These are phyloP conservation scores for Coturnix japonica DNA, from an alignment of 2,113 vertebrate genomes.

Conservation along the genomic window DNA sequence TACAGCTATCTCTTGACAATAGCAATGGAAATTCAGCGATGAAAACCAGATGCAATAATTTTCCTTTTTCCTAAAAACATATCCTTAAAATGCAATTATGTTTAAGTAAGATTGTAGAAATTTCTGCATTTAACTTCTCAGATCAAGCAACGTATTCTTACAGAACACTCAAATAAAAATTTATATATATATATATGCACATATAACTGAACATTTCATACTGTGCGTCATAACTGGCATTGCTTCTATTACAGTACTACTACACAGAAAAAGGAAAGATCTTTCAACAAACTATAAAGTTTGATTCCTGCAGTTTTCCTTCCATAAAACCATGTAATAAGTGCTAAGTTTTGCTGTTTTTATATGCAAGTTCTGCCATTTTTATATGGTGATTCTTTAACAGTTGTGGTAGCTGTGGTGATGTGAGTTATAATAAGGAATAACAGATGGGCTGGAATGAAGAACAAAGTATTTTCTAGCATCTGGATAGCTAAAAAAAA, in stretches of 20 bases:
- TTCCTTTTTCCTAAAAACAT: background rate
- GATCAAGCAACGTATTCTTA: background rate
- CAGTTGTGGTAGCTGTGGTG: conserved; percentile 36
- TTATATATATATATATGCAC: background rate
- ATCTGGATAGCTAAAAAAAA: conserved; percentile 28
- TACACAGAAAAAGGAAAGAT: conserved; percentile 22
- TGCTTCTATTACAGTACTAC: conserved; percentile 11
- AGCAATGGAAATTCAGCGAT: background rate
- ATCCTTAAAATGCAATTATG: background rate
- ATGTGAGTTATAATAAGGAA: conserved; percentile 50
- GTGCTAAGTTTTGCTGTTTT: conserved; percentile 41
- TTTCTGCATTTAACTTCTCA: conserved; percentile 13
- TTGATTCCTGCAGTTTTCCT: conserved; percentile 59
- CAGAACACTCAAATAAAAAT: conserved; percentile 30
- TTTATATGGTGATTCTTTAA: conserved; percentile 50
- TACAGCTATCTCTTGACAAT: background rate
- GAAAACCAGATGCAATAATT: background rate
- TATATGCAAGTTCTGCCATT: conserved; percentile 45
- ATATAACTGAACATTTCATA: background rate
- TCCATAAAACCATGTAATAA: conserved; percentile 41
- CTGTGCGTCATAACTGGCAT: background rate
- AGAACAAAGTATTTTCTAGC: conserved; percentile 60
- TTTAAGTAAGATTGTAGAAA: conserved; percentile 13
- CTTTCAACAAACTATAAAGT: conserved; percentile 58
- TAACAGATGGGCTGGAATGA: conserved; percentile 48